phyloP scores from a whole-genome alignment of 1,140 invertebrate genomes.

The Halictus rubicundus region DNA sequence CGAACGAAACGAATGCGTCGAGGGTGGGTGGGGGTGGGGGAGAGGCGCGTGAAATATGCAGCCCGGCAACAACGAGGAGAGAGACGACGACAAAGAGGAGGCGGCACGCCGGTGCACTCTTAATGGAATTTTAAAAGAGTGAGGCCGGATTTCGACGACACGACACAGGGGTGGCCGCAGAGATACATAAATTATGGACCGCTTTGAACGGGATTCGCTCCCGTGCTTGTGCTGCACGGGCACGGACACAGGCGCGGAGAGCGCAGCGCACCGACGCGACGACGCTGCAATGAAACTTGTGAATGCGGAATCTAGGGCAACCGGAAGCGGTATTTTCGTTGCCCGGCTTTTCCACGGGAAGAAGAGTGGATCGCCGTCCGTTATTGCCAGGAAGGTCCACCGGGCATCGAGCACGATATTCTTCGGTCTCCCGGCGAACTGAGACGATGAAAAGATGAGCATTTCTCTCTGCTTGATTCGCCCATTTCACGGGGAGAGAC shows the following conservation, averaged over 20 bases:
- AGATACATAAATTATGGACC: conserved; percentile 66
- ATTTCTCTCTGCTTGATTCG: neutral
- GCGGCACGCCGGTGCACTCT: conserved; percentile 45
- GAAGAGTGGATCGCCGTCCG: conserved; percentile 33
- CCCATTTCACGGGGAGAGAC: neutral
- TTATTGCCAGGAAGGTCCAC: conserved; percentile 42
- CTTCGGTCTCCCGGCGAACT: no score
- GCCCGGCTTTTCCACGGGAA: conserved; percentile 57
- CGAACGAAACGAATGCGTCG: neutral
- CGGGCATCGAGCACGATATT: conserved; percentile 9
- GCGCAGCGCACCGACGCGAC: neutral
- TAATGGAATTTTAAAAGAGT: conserved; percentile 68
- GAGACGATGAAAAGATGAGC: neutral
- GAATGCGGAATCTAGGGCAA: conserved; percentile 67
- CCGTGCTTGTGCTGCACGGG: no score
- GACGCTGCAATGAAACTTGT: conserved; percentile 49
- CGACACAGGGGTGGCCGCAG: conserved; percentile 41
- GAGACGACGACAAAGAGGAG: conserved; percentile 45
- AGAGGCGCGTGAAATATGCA: neutral
- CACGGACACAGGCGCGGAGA: no score
- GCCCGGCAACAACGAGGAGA: conserved; percentile 46
- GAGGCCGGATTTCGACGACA: conserved; percentile 44
- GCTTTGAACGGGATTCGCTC: conserved; percentile 65
- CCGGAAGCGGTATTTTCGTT: conserved; percentile 68
- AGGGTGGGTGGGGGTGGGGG: no score